These are phyloP conservation scores for Choloepus didactylus DNA, from an alignment of 2,797 vertebrate genomes.

Conservation along the genomic window DNA sequence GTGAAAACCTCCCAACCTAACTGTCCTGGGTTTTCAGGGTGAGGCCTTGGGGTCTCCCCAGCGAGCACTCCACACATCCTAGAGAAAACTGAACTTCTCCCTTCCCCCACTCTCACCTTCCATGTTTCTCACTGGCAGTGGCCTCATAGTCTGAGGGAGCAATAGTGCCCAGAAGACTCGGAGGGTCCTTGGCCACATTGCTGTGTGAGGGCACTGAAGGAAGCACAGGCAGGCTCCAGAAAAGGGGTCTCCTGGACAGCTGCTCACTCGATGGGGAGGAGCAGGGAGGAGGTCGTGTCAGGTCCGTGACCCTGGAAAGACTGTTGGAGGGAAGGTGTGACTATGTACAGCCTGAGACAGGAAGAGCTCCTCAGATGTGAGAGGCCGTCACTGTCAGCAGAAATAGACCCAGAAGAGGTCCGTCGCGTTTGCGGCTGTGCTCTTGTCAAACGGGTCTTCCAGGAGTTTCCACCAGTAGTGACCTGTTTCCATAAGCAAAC, in stretches of 20 bases:
- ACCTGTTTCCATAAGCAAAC: conserved; percentile 25
- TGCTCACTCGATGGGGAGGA: fast-evolving
- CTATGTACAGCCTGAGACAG: fast-evolving
- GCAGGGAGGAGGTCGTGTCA: fast-evolving
- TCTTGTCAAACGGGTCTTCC: not conserved
- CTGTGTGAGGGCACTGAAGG: fast-evolving
- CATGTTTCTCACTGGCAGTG: not conserved
- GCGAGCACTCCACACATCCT: not conserved
- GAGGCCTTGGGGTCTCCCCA: not conserved
- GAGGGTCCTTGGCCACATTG: not conserved
- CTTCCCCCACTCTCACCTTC: not conserved
- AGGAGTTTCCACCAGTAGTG: conserved; percentile 5
- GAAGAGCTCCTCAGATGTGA: not conserved
- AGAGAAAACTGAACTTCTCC: not conserved
- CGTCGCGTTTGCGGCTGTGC: not conserved
- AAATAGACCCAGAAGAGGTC: not conserved
- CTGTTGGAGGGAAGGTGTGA: not conserved
- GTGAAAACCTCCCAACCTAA: not conserved
- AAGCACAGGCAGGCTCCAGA: not conserved
- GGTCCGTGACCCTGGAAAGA: not conserved
- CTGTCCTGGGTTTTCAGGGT: not conserved
- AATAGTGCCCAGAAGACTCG: not conserved
- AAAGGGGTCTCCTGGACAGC: not conserved
- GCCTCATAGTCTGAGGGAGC: not conserved
- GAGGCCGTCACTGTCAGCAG: fast-evolving